Conservation (phyloP, 1,140 invertebrate species). For the Adelges cooleyi region DNA sequence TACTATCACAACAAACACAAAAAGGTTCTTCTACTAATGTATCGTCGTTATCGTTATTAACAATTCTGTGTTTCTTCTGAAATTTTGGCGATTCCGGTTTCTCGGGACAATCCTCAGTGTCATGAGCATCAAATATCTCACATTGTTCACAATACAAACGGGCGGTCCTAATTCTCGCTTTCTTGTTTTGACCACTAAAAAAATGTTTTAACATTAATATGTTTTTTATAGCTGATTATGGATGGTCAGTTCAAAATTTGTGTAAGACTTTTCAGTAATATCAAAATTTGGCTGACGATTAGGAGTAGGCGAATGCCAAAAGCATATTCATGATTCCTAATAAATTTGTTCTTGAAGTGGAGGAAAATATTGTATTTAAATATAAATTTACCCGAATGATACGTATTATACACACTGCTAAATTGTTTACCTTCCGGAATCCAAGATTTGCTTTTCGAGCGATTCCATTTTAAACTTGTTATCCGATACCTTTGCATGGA, state of each 20-base stretch:
- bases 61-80: not conserved
- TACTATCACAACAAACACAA: slow-evolving; percentile 24
- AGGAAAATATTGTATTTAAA: no score
- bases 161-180: slow-evolving; percentile 45
- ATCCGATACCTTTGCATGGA: slow-evolving; percentile 12
- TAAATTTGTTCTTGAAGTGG: no score
- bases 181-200: slow-evolving; percentile 18
- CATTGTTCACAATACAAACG: slow-evolving; percentile 95
- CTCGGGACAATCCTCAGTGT: slow-evolving; percentile 88
- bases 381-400: no score
- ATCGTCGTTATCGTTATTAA: not conserved
- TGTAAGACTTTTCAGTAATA: no score
- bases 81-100: slow-evolving; percentile 18
- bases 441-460: slow-evolving; percentile 11
- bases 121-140: slow-evolving; percentile 89
- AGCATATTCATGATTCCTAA: no score
- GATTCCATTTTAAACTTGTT: slow-evolving; percentile 18
- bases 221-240: no score
- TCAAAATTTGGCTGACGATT: no score
- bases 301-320: no score
- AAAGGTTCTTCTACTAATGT: slow-evolving; percentile 12
- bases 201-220: no score
- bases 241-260: no score
- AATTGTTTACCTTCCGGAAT: slow-evolving; percentile 8
- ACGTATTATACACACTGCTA: no score